Conservation (phyloP, 2,797 vertebrate species). For the Phrynocephalus guinanensis region DNA sequence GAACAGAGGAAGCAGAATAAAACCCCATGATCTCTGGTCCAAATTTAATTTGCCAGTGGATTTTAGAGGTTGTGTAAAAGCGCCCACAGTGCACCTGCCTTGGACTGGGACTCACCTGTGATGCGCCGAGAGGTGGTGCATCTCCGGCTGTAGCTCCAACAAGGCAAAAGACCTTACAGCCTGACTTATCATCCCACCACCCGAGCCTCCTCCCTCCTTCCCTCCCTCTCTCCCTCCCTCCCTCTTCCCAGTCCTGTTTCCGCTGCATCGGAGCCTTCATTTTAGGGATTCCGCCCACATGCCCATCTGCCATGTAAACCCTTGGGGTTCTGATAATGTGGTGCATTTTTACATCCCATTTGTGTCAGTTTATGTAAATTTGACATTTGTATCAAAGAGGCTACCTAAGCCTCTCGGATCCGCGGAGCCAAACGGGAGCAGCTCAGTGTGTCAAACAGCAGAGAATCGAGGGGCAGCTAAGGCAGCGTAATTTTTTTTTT, state of each 20-base stretch:
- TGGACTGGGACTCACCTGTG: no score
- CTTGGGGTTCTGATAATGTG: conserved; percentile 26
- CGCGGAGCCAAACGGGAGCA: conserved; percentile 19
- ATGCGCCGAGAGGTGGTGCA: no score
- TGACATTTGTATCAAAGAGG: conserved; percentile 42
- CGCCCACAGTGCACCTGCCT: not conserved
- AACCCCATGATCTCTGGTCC: no score
- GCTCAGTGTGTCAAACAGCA: not conserved
- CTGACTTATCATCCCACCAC: not conserved
- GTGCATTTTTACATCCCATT: conserved; percentile 34
- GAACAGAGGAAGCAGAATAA: no score
- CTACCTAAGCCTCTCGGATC: conserved; percentile 31
- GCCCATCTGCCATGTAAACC: conserved; percentile 18
- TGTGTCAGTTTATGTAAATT: conserved; percentile 35
- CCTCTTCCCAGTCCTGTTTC: not conserved
- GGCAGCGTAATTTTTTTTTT: not conserved
- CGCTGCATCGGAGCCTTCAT: not conserved
- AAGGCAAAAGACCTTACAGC: no score
- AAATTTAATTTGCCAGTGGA: no score
- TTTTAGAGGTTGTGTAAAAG: no score
- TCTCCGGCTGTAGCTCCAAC: no score
- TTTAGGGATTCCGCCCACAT: conserved; percentile 19
- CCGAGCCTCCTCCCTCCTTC: not conserved
- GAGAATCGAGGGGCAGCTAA: not conserved
- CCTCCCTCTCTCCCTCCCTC: no score